Percentiles rank a stretch among this genome's conserved stretches.
Evolutionary conservation across 1,140 invertebrate genomes (phyloP).

Genomic region (Leguminivora glycinivorella): DNA sequence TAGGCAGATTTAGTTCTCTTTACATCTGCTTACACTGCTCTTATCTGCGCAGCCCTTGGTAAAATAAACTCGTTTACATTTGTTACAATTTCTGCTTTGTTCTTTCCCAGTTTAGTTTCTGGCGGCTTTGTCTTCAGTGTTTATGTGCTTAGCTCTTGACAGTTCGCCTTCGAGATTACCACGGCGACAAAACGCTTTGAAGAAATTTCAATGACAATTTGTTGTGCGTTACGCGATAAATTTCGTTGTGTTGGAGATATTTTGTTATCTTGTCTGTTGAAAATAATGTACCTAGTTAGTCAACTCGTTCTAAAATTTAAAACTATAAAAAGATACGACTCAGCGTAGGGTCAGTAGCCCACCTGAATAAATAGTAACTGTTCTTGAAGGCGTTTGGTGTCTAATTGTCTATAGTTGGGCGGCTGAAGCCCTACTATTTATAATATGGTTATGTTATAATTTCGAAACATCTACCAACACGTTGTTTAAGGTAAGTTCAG

Average conservation of each 20-base stretch:
- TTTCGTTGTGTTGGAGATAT: not conserved
- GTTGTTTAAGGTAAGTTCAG: no score
- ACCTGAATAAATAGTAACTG: no score
- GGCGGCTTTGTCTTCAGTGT: conserved; percentile 25
- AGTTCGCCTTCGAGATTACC: conserved; percentile 23
- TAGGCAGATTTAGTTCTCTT: conserved; percentile 18
- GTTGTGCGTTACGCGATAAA: not conserved
- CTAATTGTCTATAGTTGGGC: no score
- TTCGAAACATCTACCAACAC: no score
- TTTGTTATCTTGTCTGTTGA: not conserved
- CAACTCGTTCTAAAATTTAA: no score
- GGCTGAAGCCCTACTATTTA: no score
- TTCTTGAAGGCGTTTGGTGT: no score
- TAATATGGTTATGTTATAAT: no score
- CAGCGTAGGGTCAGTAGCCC: no score
- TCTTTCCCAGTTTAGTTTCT: conserved; percentile 37
- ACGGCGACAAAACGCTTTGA: conserved; percentile 18
- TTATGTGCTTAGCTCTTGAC: conserved; percentile 28
- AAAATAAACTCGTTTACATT: conserved; percentile 55
- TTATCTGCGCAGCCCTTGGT: conserved; percentile 53
- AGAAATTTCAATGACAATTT: conserved; percentile 6
- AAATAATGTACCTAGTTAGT: not conserved
- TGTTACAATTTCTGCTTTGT: conserved; percentile 57
- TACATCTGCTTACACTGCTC: conserved; percentile 30
- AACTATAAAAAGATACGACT: not conserved